A percentile compares a stretch with the other conserved stretches of the same genome.
Conservation (phyloP, 2,888 invertebrate genomes). For the Ichneumon xanthorius region DNA sequence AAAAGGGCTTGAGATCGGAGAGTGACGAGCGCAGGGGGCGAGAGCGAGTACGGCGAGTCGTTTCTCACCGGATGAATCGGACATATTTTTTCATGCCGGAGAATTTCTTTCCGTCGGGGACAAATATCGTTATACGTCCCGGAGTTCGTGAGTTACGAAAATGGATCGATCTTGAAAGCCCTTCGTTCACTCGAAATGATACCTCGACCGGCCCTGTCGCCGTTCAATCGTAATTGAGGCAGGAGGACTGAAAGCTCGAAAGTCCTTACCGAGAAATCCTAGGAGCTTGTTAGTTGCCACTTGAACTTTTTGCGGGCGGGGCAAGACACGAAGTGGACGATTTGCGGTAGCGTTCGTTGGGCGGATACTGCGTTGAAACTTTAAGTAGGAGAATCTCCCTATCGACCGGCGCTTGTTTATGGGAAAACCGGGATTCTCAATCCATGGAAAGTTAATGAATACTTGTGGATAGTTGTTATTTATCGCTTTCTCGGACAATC, state of each 20-base stretch:
- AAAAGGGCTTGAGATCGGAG: conserved; percentile 47
- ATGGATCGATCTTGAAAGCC: conserved; percentile 2
- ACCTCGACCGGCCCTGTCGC: conserved; percentile 40
- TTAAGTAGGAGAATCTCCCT: background rate
- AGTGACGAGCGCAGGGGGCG: conserved; percentile 53
- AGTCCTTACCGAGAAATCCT: conserved; percentile 40
- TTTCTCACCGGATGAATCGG: conserved; percentile 14
- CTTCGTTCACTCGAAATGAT: conserved; percentile 27
- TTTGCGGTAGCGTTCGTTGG: conserved; percentile 37
- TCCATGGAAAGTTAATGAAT: background rate
- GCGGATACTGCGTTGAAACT: conserved; percentile 11
- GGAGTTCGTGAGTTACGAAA: background rate
- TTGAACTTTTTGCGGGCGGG: conserved; percentile 35
- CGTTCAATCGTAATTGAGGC: conserved; percentile 60
- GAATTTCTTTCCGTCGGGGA: background rate
- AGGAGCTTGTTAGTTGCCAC: conserved; percentile 60
- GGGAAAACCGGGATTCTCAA: background rate
- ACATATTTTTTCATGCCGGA: background rate
- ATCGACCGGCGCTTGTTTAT: background rate
- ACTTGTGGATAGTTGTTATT: background rate
- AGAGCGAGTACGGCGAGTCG: background rate
- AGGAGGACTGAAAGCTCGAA: conserved; percentile 51
- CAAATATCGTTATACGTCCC: background rate
- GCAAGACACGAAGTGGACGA: background rate
- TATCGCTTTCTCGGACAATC: background rate